Evolutionary conservation across 2,888 invertebrate species (phyloP).

Genomic region (Philhelius pedissequus): DNA sequence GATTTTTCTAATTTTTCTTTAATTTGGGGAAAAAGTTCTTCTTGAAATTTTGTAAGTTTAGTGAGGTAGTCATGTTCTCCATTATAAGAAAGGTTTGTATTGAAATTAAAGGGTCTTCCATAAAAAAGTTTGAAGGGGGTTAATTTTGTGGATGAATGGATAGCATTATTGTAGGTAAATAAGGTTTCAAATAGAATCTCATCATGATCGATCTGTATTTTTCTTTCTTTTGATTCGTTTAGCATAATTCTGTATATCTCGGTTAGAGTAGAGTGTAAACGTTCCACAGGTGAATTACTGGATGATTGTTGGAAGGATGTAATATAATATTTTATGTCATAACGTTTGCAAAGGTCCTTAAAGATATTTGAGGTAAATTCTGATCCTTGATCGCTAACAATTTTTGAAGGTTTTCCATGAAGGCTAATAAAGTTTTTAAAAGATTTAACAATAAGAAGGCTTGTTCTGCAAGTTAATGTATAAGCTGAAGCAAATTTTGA

Average conservation of each 20-base stretch:
- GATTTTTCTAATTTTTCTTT: constrained; percentile 24
- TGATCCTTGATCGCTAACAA: constrained; percentile 25
- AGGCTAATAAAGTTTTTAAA: too few species aligned
- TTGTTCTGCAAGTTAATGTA: neutral
- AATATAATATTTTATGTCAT: neutral
- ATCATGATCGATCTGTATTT: constrained; percentile 19
- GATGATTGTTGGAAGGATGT: constrained; percentile 39
- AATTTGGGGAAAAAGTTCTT: constrained; percentile 31
- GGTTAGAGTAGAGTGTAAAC: constrained; percentile 32
- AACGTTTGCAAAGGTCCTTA: constrained; percentile 32
- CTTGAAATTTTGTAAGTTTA: constrained; percentile 30
- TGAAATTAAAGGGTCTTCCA: neutral
- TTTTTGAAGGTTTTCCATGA: constrained; percentile 32
- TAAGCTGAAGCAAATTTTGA: neutral
- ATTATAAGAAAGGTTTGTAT: neutral
- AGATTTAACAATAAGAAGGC: neutral
- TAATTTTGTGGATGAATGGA: constrained; percentile 24
- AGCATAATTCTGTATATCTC: constrained; percentile 47
- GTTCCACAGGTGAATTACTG: constrained; percentile 35
- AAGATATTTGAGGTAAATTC: constrained; percentile 42
- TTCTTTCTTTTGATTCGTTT: constrained; percentile 1
- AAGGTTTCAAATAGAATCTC: constrained; percentile 40
- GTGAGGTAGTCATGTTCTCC: constrained; percentile 12
- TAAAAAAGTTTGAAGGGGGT: constrained; percentile 29
- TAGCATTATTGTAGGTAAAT: constrained; percentile 34